phyloP scores from a whole-genome alignment of 2,797 vertebrate species.

The Danio kyathit region DNA sequence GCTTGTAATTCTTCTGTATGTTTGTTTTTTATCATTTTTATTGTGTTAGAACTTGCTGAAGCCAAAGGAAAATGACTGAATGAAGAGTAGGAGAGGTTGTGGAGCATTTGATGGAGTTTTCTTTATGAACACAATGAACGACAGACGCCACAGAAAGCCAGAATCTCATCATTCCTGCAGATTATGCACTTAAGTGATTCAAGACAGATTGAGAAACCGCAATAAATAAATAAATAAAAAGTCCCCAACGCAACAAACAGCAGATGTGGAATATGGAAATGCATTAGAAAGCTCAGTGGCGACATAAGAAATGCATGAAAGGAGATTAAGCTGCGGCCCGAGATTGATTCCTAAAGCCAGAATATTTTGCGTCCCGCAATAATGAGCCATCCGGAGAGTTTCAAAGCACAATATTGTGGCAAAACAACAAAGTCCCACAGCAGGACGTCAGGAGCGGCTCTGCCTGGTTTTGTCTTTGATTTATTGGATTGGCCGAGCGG shows the following conservation, averaged over 20 bases:
- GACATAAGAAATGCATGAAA: constrained; percentile 29
- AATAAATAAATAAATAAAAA: background rate
- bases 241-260: background rate
- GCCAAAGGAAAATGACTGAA: no score
- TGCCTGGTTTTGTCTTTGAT: constrained; percentile 47
- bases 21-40: no score
- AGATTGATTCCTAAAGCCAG: constrained; percentile 17
- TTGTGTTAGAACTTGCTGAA: no score
- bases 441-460: constrained; percentile 26
- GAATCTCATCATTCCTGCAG: constrained; percentile 42
- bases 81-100: no score
- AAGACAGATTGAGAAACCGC: constrained; percentile 7
- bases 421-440: constrained; percentile 23
- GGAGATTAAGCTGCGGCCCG: constrained; percentile 6
- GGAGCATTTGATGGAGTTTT: no score
- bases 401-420: constrained; percentile 31
- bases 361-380: constrained; percentile 43
- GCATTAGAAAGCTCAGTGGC: background rate
- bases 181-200: constrained; percentile 55
- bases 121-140: constrained; percentile 24
- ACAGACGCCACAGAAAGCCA: constrained; percentile 18
- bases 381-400: constrained; percentile 35
- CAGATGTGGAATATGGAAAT: constrained; percentile 11
- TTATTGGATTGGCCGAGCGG: constrained; percentile 43
- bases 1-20: no score